Percentiles rank a stretch among this genome's conserved stretches.
These are phyloP conservation scores for Oceanodroma tethys DNA, from an alignment of 2,113 vertebrate genomes.

Conservation along the genomic window DNA sequence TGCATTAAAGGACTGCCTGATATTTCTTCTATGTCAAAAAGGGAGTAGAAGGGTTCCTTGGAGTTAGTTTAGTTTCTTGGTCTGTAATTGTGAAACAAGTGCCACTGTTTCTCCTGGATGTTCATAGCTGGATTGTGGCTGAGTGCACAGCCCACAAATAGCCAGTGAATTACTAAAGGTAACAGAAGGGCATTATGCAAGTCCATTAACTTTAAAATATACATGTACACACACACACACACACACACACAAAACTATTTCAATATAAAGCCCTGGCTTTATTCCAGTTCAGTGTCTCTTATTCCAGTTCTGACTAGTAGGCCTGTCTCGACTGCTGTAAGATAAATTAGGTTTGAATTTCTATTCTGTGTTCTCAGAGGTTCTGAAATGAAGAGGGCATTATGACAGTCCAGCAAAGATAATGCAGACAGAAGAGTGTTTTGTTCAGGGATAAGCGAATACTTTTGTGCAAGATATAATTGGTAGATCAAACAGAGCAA, in stretches of 20 bases:
- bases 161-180: not conserved
- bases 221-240: fast-evolving
- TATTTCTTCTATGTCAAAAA: not conserved
- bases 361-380: not conserved
- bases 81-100: not conserved
- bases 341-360: not conserved
- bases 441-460: not conserved
- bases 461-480: not conserved
- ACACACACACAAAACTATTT: not conserved
- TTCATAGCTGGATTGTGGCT: not conserved
- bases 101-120: not conserved
- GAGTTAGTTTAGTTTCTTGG: not conserved
- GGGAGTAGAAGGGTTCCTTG: not conserved
- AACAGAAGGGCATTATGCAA: not conserved
- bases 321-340: not conserved
- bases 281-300: not conserved
- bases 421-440: not conserved
- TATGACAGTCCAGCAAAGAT: not conserved
- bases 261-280: not conserved
- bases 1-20: not conserved
- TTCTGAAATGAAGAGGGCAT: not conserved
- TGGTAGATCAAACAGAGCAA: not conserved
- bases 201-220: not conserved
- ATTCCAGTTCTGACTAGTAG: not conserved
- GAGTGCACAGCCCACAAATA: not conserved